These are phyloP conservation scores for Cylloceria caligata DNA, from an alignment of 2,888 invertebrate genomes.

Conservation along the genomic window DNA sequence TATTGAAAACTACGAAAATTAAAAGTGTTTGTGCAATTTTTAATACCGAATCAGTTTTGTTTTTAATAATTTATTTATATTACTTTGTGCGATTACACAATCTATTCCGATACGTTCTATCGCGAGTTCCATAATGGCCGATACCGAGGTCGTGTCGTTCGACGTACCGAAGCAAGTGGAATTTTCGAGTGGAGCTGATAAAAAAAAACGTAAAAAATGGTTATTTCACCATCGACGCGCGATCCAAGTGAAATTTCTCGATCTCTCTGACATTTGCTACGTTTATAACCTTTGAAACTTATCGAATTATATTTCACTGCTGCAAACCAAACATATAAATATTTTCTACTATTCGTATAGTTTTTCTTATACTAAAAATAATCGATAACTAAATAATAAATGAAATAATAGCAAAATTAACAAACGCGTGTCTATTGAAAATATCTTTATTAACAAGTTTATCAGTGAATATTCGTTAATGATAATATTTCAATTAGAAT, in stretches of 20 bases:
- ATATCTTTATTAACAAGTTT: not conserved
- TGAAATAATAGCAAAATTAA: not conserved
- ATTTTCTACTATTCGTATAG: no score
- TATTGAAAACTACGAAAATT: no score
- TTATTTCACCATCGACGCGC: no score
- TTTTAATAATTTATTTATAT: not conserved
- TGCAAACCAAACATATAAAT: no score
- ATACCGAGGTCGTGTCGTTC: constrained; percentile 26
- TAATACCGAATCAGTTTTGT: not conserved
- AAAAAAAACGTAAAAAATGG: no score
- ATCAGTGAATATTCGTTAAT: not conserved
- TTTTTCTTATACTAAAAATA: no score
- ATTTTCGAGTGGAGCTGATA: not conserved
- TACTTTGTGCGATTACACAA: not conserved
- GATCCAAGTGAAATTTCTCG: no score
- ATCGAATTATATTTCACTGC: no score
- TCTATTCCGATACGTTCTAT: constrained; percentile 41
- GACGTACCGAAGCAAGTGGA: constrained; percentile 10
- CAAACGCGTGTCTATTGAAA: no score
- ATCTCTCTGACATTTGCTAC: no score
- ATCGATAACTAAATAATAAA: not conserved
- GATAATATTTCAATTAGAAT: not conserved
- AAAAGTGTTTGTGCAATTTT: constrained; percentile 1
- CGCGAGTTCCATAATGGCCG: constrained; percentile 60
- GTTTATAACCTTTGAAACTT: no score